Evolutionary conservation across 2,888 invertebrate genomes (phyloP).

Genomic region (Alitta virens): DNA sequence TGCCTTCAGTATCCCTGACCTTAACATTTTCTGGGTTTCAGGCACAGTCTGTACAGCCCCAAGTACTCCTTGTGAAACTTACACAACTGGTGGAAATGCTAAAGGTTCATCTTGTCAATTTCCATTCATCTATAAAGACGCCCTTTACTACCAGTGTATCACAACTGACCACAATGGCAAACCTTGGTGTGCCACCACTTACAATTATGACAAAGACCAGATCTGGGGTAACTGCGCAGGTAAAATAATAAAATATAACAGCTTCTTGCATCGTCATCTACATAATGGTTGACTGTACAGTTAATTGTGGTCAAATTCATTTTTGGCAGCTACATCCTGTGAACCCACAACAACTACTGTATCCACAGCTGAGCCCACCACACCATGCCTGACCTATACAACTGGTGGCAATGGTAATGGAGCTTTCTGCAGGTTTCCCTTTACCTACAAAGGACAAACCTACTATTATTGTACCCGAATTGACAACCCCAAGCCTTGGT

Average conservation of each 20-base stretch:
- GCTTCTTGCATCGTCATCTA: no score
- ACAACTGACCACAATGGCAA: neutral
- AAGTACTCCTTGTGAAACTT: neutral
- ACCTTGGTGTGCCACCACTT: conserved; percentile 15
- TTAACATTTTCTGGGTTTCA: no score
- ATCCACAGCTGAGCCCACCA: neutral
- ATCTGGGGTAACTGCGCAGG: neutral
- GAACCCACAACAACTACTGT: neutral
- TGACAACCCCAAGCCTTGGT: conserved; percentile 4
- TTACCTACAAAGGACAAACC: conserved; percentile 2
- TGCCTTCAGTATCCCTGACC: no score
- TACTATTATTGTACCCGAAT: neutral
- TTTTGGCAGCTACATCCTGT: neutral
- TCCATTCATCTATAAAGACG: neutral
- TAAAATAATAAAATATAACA: no score
- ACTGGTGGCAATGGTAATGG: conserved; percentile 13
- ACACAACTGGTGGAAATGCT: neutral
- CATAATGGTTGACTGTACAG: no score
- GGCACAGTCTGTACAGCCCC: neutral
- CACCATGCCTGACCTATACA: neutral
- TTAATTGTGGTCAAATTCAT: no score
- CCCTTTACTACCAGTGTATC: neutral
- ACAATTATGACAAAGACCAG: conserved; percentile 7
- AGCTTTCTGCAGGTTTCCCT: conserved; percentile 10
- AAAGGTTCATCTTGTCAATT: neutral